Base-by-base conservation (phyloP, 2,888 invertebrate species). In the Scaptomyza polygonia region DNA sequence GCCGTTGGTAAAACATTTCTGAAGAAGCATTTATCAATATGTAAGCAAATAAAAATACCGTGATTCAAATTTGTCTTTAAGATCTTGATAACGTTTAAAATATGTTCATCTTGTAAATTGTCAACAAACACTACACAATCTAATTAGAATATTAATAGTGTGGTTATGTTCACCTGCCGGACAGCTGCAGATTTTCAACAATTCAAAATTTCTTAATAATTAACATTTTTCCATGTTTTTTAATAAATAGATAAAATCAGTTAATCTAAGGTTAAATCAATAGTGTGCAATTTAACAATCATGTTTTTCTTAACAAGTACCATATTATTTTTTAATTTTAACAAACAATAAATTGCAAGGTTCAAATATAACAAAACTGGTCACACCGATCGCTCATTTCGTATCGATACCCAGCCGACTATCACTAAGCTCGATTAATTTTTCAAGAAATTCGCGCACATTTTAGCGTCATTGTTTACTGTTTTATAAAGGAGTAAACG, bases 1-100 rank as follows among this genome's bases (percentile, higher is more conserved):
- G 25, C 53, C 43, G 5, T 39, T 3, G 3, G 7, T 0, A 2
- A 8, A 55, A 47, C 54, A 56, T 44, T 51, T 58, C 36, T 66
- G 56, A 5, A 59, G 36, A 16, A 66, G 44, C 78, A 81, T 67
- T 65, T 63, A 16, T n/a, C n/a, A 12, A 12, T 11, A 43, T 40
- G 9, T 14, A 2, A 40, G 3, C 18, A n/a, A 30, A 2, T 4
- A 49, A 21, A 18, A 34, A 30, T 30, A n/a, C 12, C 12, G 29
- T 5, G 48, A 3, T 21, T 34, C 2, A 8, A 42, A 27, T 9
- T 25, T 18, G 16, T 12, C 14, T 16, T 11, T 1, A 0, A 36
- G 9, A 21, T 21, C 7, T 16, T 3, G 18, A 16, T 42, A 32
- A 42, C 16, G 27, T 9, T 42, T 8, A 49, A 9, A 21, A 12